Evolutionary conservation across 2,888 invertebrate genomes (phyloP).

Genomic region (Thelaira solivaga): DNA sequence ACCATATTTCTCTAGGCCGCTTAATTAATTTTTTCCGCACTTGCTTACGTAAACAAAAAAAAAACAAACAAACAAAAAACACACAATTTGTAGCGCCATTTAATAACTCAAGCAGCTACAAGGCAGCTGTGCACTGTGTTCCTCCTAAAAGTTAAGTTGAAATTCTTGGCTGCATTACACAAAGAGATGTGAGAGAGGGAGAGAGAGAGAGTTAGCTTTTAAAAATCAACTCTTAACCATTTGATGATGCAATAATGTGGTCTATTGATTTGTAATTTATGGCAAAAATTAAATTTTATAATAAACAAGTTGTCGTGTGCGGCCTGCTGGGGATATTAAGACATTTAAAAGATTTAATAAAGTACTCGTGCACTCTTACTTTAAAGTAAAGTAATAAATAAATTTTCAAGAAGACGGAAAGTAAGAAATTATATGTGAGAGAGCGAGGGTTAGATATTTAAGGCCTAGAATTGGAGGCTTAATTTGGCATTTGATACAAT

Average conservation of each 20-base stretch:
- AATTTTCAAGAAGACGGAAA: no score
- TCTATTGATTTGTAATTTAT: constrained; percentile 56
- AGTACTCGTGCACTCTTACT: no score
- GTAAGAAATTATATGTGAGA: no score
- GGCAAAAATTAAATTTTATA: constrained; percentile 11
- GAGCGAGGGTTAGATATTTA: no score
- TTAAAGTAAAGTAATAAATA: background rate
- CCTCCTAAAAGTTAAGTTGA: constrained; percentile 21
- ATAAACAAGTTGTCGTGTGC: background rate
- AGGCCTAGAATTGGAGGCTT: no score
- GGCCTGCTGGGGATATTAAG: background rate
- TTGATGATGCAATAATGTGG: constrained; percentile 54
- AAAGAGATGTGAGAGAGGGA: background rate
- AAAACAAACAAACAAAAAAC: background rate
- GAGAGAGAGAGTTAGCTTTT: background rate
- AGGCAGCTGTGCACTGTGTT: constrained; percentile 45
- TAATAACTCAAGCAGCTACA: constrained; percentile 40
- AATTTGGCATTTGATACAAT: no score
- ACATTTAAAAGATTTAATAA: background rate
- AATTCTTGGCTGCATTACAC: background rate
- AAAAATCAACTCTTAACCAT: background rate
- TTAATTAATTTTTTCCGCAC: constrained; percentile 21
- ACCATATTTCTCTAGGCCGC: background rate
- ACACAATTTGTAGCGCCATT: constrained; percentile 50
- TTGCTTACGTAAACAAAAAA: constrained; percentile 10